Conservation (phyloP, 2,888 invertebrate species). For the Mechanitis messenoides region DNA sequence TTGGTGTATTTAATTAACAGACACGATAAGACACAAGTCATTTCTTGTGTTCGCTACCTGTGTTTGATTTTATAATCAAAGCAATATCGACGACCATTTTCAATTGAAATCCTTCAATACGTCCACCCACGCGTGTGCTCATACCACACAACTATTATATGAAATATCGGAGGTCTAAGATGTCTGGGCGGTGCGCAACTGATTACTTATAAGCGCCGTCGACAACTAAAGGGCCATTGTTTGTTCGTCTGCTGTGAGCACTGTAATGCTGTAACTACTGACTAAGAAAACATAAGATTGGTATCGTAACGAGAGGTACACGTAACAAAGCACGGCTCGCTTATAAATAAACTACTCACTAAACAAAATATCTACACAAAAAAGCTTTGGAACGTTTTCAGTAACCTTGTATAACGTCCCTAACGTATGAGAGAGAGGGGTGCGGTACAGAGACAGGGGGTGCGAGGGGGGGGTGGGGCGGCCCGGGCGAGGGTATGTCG, state of each 20-base stretch:
- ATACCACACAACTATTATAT: slow-evolving; percentile 30
- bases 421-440: slow-evolving; percentile 70
- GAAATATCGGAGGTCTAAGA: slow-evolving; percentile 40
- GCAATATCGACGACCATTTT: slow-evolving; percentile 38
- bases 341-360: not conserved
- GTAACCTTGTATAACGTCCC: slow-evolving; percentile 58
- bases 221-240: slow-evolving; percentile 62
- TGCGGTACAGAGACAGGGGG: slow-evolving; percentile 62
- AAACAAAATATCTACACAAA: not conserved
- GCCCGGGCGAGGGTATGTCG: slow-evolving; percentile 72
- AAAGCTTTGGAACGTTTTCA: slow-evolving; percentile 25
- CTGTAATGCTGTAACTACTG: slow-evolving; percentile 19
- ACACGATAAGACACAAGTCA: slow-evolving; percentile 50
- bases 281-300: slow-evolving; percentile 17
- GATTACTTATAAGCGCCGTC: slow-evolving; percentile 56
- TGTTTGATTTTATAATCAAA: slow-evolving; percentile 62
- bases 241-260: slow-evolving; percentile 50
- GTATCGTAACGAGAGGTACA: slow-evolving; percentile 15
- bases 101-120: slow-evolving; percentile 31
- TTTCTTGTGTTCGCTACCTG: slow-evolving; percentile 44
- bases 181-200: slow-evolving; percentile 45
- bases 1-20: slow-evolving; percentile 24
- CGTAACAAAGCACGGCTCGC: slow-evolving; percentile 3
- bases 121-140: slow-evolving; percentile 15
- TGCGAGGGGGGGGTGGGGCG: slow-evolving; percentile 54